Conservation (phyloP, 92 coral and sea anemone species). For the Pocillopora grandis region DNA sequence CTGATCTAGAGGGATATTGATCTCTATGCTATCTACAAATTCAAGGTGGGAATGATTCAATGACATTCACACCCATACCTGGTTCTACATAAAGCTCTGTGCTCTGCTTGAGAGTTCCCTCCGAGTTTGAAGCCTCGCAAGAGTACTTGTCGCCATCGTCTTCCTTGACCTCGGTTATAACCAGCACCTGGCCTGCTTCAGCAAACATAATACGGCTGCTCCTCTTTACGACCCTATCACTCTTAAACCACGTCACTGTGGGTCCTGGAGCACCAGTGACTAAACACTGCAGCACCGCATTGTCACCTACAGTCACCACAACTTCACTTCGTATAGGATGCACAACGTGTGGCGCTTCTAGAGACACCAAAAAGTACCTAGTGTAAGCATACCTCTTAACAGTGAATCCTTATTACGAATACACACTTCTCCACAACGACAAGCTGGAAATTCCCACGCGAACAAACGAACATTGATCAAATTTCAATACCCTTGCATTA, state of each 20-base stretch:
- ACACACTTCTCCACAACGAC: too few species aligned
- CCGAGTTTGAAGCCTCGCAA: conserved; percentile 72
- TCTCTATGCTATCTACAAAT: background rate
- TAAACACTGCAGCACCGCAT: conserved; percentile 73
- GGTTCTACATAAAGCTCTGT: conserved; percentile 53
- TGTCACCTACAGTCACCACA: conserved; percentile 54
- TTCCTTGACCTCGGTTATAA: conserved; percentile 51
- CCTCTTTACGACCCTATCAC: conserved; percentile 16
- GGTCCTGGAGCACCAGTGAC: conserved; percentile 77
- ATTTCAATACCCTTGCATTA: too few species aligned
- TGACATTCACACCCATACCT: conserved; percentile 49
- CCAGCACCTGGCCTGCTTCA: conserved; percentile 66
- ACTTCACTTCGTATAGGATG: conserved; percentile 55
- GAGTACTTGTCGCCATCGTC: conserved; percentile 67
- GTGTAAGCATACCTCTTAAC: background rate
- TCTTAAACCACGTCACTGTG: conserved; percentile 64
- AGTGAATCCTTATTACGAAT: background rate
- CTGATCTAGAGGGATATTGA: background rate
- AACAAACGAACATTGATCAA: too few species aligned
- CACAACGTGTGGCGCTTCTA: conserved; percentile 65
- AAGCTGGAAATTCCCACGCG: too few species aligned
- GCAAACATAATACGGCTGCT: conserved; percentile 61
- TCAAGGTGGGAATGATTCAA: background rate
- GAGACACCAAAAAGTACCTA: background rate
- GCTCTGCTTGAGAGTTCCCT: conserved; percentile 55